Evolutionary conservation across 2,113 vertebrate species (phyloP).

Genomic region (Albula glossodonta): DNA sequence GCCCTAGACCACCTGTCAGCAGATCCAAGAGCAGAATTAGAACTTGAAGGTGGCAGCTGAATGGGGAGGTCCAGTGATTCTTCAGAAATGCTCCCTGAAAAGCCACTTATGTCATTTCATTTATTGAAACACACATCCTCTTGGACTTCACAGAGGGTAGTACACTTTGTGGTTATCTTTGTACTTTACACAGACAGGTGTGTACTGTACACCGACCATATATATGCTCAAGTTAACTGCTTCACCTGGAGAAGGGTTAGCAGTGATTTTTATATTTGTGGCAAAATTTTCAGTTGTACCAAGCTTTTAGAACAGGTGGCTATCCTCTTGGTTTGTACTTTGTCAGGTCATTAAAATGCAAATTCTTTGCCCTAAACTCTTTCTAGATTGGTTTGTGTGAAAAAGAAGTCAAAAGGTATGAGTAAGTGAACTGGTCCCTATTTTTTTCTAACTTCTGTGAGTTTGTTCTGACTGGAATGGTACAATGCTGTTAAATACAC

Average conservation of each 20-base stretch:
- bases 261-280: background rate
- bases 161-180: background rate
- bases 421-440: background rate
- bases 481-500: background rate
- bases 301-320: too few relatives aligned
- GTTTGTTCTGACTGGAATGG: background rate
- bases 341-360: too few relatives aligned
- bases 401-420: background rate
- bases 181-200: background rate
- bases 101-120: background rate
- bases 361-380: background rate
- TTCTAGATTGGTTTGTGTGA: background rate
- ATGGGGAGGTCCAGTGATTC: background rate
- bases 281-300: too few relatives aligned
- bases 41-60: constrained; percentile 17
- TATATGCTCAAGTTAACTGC: background rate
- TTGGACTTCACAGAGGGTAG: background rate
- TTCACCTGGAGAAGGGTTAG: background rate
- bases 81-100: background rate
- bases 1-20: background rate
- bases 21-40: constrained; percentile 16
- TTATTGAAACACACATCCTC: background rate
- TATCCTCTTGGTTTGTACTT: too few relatives aligned
- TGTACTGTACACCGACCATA: too few relatives aligned
- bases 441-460: background rate